phyloP scores from a whole-genome alignment of 2,888 invertebrate genomes.

The Shargacucullia verbasci region DNA sequence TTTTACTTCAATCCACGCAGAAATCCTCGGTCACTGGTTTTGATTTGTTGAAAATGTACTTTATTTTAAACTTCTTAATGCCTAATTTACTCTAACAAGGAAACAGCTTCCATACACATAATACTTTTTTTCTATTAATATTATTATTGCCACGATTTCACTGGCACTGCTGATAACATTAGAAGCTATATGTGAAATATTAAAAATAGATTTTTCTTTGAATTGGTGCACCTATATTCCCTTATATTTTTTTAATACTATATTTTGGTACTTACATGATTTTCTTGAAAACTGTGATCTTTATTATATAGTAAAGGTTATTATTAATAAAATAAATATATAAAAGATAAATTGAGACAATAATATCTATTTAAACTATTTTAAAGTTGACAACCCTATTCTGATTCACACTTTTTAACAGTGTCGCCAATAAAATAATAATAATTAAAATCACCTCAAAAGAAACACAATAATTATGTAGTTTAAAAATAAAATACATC shows the following conservation, averaged over 20 bases:
- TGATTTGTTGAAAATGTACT: slow-evolving; percentile 66
- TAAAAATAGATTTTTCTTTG: slow-evolving; percentile 81
- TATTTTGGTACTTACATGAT: slow-evolving; percentile 67
- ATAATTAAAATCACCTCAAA: slow-evolving; percentile 13
- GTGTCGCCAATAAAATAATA: slow-evolving; percentile 27
- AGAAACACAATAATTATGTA: slow-evolving; percentile 10
- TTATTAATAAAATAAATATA: slow-evolving; percentile 45
- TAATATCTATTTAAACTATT: slow-evolving; percentile 40
- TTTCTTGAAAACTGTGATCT: slow-evolving; percentile 47
- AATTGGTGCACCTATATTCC: slow-evolving; percentile 73
- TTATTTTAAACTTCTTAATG: slow-evolving; percentile 70
- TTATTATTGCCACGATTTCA: slow-evolving; percentile 78
- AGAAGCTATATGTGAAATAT: slow-evolving; percentile 79
- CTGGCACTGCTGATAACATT: slow-evolving; percentile 67
- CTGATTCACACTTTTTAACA: slow-evolving; percentile 26
- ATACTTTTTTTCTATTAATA: slow-evolving; percentile 68
- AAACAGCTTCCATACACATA: slow-evolving; percentile 57
- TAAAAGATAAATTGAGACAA: slow-evolving; percentile 37
- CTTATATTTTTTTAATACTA: slow-evolving; percentile 69
- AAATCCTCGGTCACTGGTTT: slow-evolving; percentile 8
- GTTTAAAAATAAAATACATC: slow-evolving; percentile 46
- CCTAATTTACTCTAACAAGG: slow-evolving; percentile 64
- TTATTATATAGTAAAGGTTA: slow-evolving; percentile 47
- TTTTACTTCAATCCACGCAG: slow-evolving; percentile 9
- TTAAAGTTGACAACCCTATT: slow-evolving; percentile 58